phyloP scores from a whole-genome alignment of 2,888 invertebrate genomes.

The Scaeva pyrastri region DNA sequence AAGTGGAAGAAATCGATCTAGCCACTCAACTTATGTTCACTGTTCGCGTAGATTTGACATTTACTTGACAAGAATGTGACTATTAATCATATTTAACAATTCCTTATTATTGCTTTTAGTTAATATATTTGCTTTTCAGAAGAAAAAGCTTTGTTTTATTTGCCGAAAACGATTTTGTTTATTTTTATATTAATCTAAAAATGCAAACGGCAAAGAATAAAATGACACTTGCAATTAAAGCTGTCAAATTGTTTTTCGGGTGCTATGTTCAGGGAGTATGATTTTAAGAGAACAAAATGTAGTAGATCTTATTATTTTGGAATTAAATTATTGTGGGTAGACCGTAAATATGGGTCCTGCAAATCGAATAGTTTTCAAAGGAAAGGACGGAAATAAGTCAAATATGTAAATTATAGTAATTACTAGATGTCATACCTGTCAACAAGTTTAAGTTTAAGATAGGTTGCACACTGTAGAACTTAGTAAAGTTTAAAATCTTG shows the following conservation, averaged over 20 bases:
- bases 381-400: too few species aligned
- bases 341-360: too few species aligned
- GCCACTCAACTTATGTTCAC: neutral
- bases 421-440: too few species aligned
- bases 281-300: neutral
- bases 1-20: constrained; percentile 36
- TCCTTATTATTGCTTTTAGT: neutral
- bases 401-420: too few species aligned
- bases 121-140: neutral
- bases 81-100: neutral
- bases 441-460: too few species aligned
- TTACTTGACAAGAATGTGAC: neutral
- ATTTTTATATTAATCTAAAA: neutral
- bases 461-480: too few species aligned
- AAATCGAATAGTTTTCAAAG: too few species aligned
- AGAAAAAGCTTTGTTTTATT: neutral
- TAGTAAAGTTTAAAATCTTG: too few species aligned
- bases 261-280: neutral
- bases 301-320: neutral
- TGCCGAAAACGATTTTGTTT: constrained; percentile 7
- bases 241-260: neutral
- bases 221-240: neutral
- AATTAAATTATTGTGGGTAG: too few species aligned
- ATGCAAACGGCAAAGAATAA: constrained; percentile 5
- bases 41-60: too few species aligned